phyloP scores from a whole-genome alignment of 2,113 vertebrate species.

The Platysteira castanea region DNA sequence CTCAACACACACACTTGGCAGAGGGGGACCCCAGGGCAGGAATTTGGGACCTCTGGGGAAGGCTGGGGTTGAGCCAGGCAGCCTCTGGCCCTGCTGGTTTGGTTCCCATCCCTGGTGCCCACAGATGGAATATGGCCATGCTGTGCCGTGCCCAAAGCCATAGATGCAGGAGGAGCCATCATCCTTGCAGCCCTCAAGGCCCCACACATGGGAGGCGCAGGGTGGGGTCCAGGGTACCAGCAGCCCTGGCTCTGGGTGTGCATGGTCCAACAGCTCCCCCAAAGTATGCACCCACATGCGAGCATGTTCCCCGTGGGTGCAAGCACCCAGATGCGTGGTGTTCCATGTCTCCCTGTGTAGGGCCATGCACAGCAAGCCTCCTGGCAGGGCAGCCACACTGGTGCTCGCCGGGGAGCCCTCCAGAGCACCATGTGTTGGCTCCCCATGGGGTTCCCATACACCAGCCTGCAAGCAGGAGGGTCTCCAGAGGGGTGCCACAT shows the following conservation, averaged over 20 bases:
- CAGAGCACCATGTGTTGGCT: neutral
- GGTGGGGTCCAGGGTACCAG: neutral
- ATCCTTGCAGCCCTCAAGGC: neutral
- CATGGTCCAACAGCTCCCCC: neutral
- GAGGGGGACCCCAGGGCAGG: neutral
- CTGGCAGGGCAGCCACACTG: neutral
- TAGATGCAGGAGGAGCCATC: constrained; percentile 14
- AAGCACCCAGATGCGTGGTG: neutral
- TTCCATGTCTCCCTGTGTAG: neutral
- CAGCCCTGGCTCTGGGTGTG: neutral
- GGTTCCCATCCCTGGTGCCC: neutral
- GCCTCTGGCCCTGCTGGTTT: neutral
- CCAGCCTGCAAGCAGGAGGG: neutral
- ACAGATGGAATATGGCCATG: neutral
- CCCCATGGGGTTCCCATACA: neutral
- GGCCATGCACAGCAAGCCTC: neutral
- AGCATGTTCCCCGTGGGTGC: neutral
- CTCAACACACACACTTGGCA: neutral
- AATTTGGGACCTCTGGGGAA: neutral
- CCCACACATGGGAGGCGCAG: rapidly evolving
- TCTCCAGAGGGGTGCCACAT: neutral
- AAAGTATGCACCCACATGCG: rapidly evolving
- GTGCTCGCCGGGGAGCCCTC: neutral
- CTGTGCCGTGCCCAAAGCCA: neutral
- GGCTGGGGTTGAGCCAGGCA: neutral